Evolutionary conservation across 2,888 invertebrate species (phyloP).

Genomic region (Brachyptera risi): DNA sequence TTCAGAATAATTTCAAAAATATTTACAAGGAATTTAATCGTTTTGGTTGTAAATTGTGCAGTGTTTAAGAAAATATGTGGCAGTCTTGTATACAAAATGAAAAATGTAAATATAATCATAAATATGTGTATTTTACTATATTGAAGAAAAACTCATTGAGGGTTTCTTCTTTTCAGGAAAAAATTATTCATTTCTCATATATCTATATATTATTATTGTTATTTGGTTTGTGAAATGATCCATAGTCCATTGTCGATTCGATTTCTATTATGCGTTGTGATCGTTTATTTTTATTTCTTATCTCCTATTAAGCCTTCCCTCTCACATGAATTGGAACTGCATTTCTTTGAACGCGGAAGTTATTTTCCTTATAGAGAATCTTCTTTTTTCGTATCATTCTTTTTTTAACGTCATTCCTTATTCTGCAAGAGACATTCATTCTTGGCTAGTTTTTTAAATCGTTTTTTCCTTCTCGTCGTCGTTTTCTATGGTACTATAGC

Average conservation of each 20-base stretch:
- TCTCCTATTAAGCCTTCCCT: too few species aligned
- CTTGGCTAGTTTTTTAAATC: neutral
- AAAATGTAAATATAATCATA: too few species aligned
- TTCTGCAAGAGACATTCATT: neutral
- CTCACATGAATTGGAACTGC: neutral
- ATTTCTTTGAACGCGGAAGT: constrained; percentile 5
- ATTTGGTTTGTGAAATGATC: constrained; percentile 15
- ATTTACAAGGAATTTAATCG: too few species aligned
- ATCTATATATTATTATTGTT: neutral
- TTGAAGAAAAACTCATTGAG: too few species aligned
- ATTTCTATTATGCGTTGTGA: constrained; percentile 5
- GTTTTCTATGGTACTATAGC: neutral
- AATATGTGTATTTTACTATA: too few species aligned
- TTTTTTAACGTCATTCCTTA: neutral
- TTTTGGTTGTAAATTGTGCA: too few species aligned
- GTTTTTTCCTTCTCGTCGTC: neutral
- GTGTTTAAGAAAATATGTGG: too few species aligned
- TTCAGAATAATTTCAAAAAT: too few species aligned
- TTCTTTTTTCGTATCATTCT: neutral
- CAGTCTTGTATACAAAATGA: too few species aligned
- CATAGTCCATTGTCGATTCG: neutral
- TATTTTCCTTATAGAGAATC: neutral
- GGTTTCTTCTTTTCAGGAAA: neutral
- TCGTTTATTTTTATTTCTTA: neutral
- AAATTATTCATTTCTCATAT: neutral